Percentiles rank a stretch among this genome's conserved stretches.
phyloP scores from a whole-genome alignment of 92 coral and sea anemone species.

The Porites lobata region DNA sequence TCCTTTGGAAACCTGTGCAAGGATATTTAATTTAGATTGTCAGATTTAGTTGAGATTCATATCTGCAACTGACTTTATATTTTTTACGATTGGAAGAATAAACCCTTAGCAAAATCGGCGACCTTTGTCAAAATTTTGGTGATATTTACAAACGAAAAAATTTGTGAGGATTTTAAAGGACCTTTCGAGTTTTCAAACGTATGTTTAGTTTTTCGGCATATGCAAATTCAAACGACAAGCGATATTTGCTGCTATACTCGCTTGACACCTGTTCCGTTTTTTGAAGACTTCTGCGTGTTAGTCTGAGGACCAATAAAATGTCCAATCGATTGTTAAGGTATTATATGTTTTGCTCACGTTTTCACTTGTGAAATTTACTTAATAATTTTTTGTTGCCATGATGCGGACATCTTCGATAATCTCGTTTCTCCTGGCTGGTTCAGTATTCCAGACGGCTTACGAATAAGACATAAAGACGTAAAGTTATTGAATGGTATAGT shows the following conservation, averaged over 20 bases:
- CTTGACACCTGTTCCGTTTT: slow-evolving; percentile 11
- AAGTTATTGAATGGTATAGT: not conserved
- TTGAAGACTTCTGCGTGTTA: not conserved
- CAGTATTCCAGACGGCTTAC: not conserved
- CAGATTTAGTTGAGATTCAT: too few species aligned
- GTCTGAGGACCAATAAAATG: not conserved
- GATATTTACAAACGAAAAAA: not conserved
- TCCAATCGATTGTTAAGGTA: not conserved
- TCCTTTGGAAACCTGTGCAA: too few species aligned
- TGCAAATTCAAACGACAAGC: slow-evolving; percentile 2
- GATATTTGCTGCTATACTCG: too few species aligned
- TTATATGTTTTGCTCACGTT: not conserved
- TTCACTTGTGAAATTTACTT: not conserved
- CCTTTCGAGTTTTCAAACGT: not conserved
- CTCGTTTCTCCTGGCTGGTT: not conserved
- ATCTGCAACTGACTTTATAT: too few species aligned
- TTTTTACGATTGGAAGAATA: too few species aligned
- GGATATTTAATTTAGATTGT: too few species aligned
- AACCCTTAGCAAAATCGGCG: too few species aligned
- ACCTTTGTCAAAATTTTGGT: too few species aligned
- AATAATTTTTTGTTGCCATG: too few species aligned
- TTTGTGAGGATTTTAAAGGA: not conserved
- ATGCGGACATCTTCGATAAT: not conserved
- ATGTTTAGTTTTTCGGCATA: not conserved
- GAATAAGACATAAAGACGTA: not conserved